phyloP scores from a whole-genome alignment of 2,113 vertebrate genomes.

The Barbus barbus region DNA sequence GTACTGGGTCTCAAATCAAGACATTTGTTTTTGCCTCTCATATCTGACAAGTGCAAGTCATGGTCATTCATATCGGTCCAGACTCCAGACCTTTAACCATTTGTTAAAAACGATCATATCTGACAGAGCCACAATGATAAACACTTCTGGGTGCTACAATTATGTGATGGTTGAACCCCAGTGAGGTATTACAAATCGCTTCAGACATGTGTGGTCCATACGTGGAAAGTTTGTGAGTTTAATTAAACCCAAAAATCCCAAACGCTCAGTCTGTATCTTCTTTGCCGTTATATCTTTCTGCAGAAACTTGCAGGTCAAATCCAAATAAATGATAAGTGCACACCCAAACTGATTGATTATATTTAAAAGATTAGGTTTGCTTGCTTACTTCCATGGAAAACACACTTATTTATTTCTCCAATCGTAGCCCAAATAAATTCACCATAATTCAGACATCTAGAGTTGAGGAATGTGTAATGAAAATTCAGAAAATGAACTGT shows the following conservation, averaged over 20 bases:
- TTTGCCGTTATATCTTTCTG: conserved; percentile 23
- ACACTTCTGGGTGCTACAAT: background rate
- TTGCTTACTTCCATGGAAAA: conserved; percentile 36
- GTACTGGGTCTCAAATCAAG: conserved; percentile 29
- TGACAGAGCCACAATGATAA: background rate
- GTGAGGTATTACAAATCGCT: background rate
- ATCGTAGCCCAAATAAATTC: conserved; percentile 30
- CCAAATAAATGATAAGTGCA: conserved; percentile 55
- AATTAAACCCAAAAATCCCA: conserved; percentile 37
- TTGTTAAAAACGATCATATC: background rate
- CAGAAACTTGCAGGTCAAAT: conserved; percentile 48
- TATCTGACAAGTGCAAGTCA: background rate
- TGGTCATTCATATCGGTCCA: background rate
- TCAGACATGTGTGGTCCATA: conserved; percentile 8
- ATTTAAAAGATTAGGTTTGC: conserved; percentile 33
- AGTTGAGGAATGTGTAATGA: background rate
- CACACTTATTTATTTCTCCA: conserved; percentile 50
- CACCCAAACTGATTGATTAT: conserved; percentile 52
- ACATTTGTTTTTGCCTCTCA: conserved; percentile 20
- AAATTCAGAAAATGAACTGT: background rate
- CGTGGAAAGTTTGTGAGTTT: conserved; percentile 16
- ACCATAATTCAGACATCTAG: background rate
- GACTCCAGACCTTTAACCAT: conserved; percentile 2
- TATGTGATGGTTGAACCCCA: background rate
- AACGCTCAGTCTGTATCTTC: background rate